Percentiles rank a stretch among this genome's conserved stretches.
These are phyloP conservation scores for Danaus plexippus DNA, from an alignment of 1,140 invertebrate genomes.

Conservation along the genomic window DNA sequence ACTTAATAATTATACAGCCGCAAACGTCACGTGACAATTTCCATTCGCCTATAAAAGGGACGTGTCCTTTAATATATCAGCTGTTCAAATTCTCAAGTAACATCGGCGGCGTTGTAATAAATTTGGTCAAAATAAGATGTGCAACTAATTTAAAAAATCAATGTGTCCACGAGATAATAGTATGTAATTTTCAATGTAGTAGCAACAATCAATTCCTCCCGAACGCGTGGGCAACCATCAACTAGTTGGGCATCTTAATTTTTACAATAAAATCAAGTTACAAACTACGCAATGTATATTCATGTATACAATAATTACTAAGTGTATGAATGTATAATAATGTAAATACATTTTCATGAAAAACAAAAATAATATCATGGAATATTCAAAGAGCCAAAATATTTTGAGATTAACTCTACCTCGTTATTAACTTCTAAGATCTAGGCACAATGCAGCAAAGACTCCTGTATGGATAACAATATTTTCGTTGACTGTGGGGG, in stretches of 20 bases:
- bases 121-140: slow-evolving; percentile 66
- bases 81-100: slow-evolving; percentile 51
- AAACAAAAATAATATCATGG: slow-evolving; percentile 71
- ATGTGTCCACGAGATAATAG: slow-evolving; percentile 20
- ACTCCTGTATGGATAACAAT: slow-evolving; percentile 71
- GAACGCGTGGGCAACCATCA: slow-evolving; percentile 42
- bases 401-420: slow-evolving; percentile 71
- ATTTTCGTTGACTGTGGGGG: slow-evolving; percentile 70
- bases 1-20: slow-evolving; percentile 61
- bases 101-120: slow-evolving; percentile 38
- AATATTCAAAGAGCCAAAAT: slow-evolving; percentile 73
- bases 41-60: slow-evolving; percentile 39
- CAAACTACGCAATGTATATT: slow-evolving; percentile 71
- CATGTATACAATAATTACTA: slow-evolving; percentile 71
- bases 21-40: slow-evolving; percentile 57
- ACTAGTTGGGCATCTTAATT: slow-evolving; percentile 65
- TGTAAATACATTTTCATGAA: slow-evolving; percentile 71
- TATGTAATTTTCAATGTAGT: slow-evolving; percentile 13
- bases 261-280: slow-evolving; percentile 66
- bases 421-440: slow-evolving; percentile 72
- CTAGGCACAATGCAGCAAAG: slow-evolving; percentile 73
- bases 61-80: no score
- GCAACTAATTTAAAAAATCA: slow-evolving; percentile 46
- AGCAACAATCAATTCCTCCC: slow-evolving; percentile 46
- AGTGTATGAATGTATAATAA: slow-evolving; percentile 69